Base-by-base conservation (phyloP, 2,797 vertebrate species). In the Naso thynnoides region DNA sequence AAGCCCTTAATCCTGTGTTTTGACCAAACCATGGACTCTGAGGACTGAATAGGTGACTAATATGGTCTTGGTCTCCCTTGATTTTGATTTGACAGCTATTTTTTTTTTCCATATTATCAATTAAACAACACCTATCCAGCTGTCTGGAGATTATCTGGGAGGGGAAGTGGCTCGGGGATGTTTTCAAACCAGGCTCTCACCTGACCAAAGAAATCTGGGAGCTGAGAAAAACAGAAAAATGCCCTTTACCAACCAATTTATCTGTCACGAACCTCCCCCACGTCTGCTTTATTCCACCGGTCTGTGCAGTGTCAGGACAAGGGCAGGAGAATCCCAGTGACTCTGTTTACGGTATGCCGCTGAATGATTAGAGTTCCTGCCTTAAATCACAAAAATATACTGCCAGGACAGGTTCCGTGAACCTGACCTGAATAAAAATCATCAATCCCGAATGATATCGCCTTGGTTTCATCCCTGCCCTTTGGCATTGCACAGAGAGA, bases 151-250 rank as follows among this genome's bases (percentile, higher is more conserved):
- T 49, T 41, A 63, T 36, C 38, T 41, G 49, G 8, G 54, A 50
- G 59, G n/a, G 38, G 39, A 54, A 73, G 80, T 80, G 76, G 72
- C 65, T 73, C 4, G 64, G 83, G 87, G 84, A 64, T 88, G 91
- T 89, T 93, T 93, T 93, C 88, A 90, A 87, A 91, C 74, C 90
- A 89, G 87, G 71, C 55, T 90, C 90, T 92, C 91, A 92, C 91
- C 91, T 92, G 91, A 91, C 81, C 88, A 85, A 93, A 88, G 88
- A 93, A 72, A 81, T 92, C 87, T 90, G 88, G 87, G 78, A 91
- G 91, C 92, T 93, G 88, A 89, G 83, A 42, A 88, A 89, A 91
- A 89, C 85, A 92, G 83, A 91, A 88, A 88, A 91, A 87, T 42
- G 83, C 87, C 90, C 91, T 93, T 93, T 92, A 93, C 89, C 87